phyloP scores from a whole-genome alignment of 1,140 invertebrate species.

The Nephotettix cincticeps region DNA sequence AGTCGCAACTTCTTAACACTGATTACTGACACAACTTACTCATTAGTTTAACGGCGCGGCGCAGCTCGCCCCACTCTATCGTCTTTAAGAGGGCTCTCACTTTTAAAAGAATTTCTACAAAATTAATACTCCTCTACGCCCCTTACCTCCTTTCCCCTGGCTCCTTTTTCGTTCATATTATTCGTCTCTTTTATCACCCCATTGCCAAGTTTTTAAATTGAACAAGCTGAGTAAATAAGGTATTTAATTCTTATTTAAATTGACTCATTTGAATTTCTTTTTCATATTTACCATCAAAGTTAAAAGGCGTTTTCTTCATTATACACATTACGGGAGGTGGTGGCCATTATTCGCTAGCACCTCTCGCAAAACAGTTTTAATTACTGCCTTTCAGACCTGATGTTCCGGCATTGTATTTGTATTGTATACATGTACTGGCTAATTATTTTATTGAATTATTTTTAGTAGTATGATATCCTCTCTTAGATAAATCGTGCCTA shows the following conservation, averaged over 20 bases:
- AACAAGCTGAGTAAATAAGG: not conserved
- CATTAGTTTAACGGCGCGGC: constrained; percentile 8
- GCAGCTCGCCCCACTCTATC: not conserved
- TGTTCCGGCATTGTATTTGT: not conserved
- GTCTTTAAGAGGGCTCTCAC: not conserved
- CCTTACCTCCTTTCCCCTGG: not conserved
- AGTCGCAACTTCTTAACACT: not conserved
- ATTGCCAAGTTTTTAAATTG: not conserved
- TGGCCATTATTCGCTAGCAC: not conserved
- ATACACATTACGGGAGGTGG: constrained; percentile 10
- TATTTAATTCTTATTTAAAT: constrained; percentile 13
- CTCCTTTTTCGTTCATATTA: not conserved
- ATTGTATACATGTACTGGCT: not conserved
- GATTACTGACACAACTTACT: constrained; percentile 6
- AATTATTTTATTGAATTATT: not conserved
- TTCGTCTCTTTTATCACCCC: not conserved
- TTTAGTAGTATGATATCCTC: not conserved
- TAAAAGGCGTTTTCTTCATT: not conserved
- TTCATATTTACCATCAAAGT: constrained; percentile 9
- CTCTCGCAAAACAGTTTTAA: not conserved
- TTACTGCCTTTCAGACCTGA: not conserved
- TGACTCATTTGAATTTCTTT: constrained; percentile 9
- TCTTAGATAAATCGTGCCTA: not conserved
- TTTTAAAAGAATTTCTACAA: not conserved
- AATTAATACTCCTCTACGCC: not conserved